Evolutionary conservation across 1,140 invertebrate species (phyloP).

Genomic region (Drosophila rhopaloa): DNA sequence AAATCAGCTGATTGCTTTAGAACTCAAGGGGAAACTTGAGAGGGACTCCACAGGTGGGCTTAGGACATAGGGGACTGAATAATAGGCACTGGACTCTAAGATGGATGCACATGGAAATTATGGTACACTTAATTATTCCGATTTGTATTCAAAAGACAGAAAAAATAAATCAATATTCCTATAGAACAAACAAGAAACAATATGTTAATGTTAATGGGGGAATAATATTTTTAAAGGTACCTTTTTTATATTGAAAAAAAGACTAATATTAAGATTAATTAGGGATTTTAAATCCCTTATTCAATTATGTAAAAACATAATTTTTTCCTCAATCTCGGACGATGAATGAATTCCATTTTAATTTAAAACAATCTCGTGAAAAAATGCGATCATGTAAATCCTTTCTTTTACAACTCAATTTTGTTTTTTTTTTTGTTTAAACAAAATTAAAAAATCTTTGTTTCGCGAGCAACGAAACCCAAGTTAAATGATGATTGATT

Average conservation of each 20-base stretch:
- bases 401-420: slow-evolving; percentile 1
- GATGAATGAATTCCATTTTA: background rate
- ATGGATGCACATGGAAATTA: background rate
- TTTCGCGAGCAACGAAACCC: background rate
- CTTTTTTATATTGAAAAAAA: too few species aligned
- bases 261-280: too few species aligned
- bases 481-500: slow-evolving; percentile 22
- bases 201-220: too few species aligned
- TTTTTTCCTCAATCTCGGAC: too few species aligned
- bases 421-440: background rate
- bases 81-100: background rate
- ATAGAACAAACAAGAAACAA: too few species aligned
- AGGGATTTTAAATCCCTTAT: too few species aligned
- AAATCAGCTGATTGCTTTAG: slow-evolving; percentile 28
- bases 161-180: background rate
- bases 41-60: slow-evolving; percentile 7
- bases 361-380: background rate
- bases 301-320: too few species aligned
- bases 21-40: background rate
- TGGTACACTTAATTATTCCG: background rate
- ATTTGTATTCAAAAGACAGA: background rate
- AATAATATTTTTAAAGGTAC: too few species aligned
- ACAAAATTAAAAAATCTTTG: slow-evolving; percentile 4
- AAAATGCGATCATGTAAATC: background rate
- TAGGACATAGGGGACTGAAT: background rate